These are phyloP conservation scores for Haplochromis burtoni DNA, from an alignment of 2,113 vertebrate genomes.

Conservation along the genomic window DNA sequence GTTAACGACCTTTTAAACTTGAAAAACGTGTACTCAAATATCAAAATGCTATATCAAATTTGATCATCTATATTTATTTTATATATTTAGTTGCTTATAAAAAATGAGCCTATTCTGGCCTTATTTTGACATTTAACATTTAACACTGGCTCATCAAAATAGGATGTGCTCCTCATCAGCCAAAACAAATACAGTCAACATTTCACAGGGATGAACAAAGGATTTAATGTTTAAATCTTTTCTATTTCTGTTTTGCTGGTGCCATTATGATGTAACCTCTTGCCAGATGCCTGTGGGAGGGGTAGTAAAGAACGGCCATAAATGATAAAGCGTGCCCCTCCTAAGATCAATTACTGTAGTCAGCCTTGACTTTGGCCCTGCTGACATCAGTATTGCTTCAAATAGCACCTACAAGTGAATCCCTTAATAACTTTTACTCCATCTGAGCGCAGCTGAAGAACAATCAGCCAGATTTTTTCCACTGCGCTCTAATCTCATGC, in stretches of 20 bases:
- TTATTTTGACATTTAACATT: not conserved
- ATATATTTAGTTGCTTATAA: not conserved
- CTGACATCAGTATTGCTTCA: conserved; percentile 26
- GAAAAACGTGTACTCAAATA: not conserved
- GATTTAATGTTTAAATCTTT: not conserved
- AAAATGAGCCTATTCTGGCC: not conserved
- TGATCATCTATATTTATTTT: not conserved
- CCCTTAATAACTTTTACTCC: conserved; percentile 4
- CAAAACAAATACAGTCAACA: not conserved
- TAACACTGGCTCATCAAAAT: not conserved
- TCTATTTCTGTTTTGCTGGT: not conserved
- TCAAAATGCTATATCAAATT: not conserved
- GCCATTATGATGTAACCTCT: not conserved
- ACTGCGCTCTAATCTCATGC: conserved; percentile 23
- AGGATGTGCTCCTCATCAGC: not conserved
- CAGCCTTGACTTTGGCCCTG: conserved; percentile 34
- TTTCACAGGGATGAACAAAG: not conserved
- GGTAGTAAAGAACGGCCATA: not conserved
- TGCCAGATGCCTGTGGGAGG: not conserved
- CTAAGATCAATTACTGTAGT: not conserved
- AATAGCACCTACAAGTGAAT: conserved; percentile 34
- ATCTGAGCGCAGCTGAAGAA: conserved; percentile 7
- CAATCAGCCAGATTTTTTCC: conserved; percentile 40
- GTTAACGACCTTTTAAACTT: not conserved
- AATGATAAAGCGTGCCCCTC: not conserved